A percentile compares a stretch with the other conserved stretches of the same genome.
phyloP scores from a whole-genome alignment of 2,113 vertebrate genomes.

The Cygnus atratus region DNA sequence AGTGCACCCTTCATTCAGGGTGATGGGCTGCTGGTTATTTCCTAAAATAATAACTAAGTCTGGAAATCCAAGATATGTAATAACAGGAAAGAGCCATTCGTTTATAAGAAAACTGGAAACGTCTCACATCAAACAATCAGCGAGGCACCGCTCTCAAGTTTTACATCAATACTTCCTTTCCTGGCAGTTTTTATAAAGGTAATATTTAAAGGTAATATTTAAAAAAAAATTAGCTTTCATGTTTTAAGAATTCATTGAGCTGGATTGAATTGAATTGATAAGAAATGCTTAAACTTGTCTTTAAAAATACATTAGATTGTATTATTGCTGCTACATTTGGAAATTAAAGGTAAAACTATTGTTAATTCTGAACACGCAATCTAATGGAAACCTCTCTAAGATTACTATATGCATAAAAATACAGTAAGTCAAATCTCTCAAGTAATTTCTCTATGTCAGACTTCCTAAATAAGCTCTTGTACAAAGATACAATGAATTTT shows the following conservation, averaged over 20 bases:
- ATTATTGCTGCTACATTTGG: background rate
- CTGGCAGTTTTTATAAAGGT: background rate
- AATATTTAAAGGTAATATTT: background rate
- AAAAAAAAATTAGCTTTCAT: background rate
- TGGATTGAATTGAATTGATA: background rate
- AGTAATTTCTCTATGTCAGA: background rate
- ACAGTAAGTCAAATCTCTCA: background rate
- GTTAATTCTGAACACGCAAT: background rate
- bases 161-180: background rate
- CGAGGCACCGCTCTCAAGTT: background rate
- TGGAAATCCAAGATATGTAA: background rate
- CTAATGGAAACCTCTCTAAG: background rate
- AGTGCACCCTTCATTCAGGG: background rate
- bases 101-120: background rate
- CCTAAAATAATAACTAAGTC: background rate
- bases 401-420: background rate
- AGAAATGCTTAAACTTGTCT: background rate
- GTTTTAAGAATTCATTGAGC: background rate
- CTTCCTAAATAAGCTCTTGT: conserved; percentile 9
- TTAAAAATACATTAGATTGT: background rate
- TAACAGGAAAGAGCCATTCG: background rate
- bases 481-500: conserved; percentile 29
- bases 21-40: background rate
- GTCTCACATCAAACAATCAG: background rate
- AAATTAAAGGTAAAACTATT: background rate